Conservation (phyloP, 2,113 vertebrate genomes). For the Pseudonaja textilis region DNA sequence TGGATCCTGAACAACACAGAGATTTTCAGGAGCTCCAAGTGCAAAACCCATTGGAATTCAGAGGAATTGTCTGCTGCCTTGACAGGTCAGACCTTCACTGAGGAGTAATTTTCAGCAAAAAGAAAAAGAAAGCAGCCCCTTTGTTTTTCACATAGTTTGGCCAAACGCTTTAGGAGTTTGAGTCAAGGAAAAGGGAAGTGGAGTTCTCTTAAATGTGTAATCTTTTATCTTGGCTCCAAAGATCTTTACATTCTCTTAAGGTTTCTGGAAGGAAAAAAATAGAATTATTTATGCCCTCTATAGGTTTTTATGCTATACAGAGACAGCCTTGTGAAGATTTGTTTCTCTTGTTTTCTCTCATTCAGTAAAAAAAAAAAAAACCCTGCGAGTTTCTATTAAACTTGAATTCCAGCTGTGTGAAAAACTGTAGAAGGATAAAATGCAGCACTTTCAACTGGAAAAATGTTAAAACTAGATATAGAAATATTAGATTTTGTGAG, state of each 20-base stretch:
- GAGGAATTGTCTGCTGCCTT: background rate
- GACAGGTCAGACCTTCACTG: constrained; percentile 1
- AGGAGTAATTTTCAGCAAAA: background rate
- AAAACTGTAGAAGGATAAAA: background rate
- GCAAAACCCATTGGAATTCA: constrained; percentile 12
- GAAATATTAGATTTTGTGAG: background rate
- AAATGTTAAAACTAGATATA: background rate
- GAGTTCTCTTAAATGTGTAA: constrained; percentile 43
- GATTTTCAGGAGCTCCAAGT: background rate
- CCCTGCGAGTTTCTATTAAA: background rate
- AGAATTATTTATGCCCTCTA: background rate
- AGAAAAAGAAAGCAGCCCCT: background rate
- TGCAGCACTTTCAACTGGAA: background rate
- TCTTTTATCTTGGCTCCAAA: constrained; percentile 35
- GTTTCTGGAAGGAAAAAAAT: background rate
- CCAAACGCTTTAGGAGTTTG: background rate
- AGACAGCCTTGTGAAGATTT: background rate
- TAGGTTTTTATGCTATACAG: background rate
- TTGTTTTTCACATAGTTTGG: constrained; percentile 20
- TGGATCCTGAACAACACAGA: background rate
- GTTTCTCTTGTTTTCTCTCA: background rate
- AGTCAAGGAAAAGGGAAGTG: constrained; percentile 39
- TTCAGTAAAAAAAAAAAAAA: background rate
- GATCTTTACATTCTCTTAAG: constrained; percentile 40
- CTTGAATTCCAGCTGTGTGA: background rate